Evolutionary conservation across 2,888 invertebrate species (phyloP), one percentile per base, ranked within the genome.

Genomic region (Scrobipalpa costella): DNA sequence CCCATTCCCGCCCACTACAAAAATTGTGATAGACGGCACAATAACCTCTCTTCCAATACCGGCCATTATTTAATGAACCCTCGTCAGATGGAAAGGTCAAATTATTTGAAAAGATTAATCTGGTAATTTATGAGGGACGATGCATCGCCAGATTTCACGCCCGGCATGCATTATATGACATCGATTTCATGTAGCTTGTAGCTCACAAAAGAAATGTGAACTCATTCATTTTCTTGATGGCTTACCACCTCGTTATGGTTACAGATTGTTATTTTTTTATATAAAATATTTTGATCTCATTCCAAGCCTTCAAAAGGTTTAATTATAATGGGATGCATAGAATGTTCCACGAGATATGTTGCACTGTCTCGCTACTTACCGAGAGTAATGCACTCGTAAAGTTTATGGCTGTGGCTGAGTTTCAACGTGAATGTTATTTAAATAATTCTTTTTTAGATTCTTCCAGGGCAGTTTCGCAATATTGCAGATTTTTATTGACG

Each of bases 81-180:
- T 90, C 88, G 90, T 90, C 90, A 88, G 82, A 87, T 87, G 88
- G 81, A 90, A 89, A 91, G 91, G 90, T 91, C 91, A 90, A 90
- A 91, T 90, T 90, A 88, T 90, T 90, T 90, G 85, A 88, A 88
- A 88, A 90, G 90, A 90, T 91, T 91, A 90, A 91, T 90, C 90
- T 88, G 81, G 80, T 89, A 85, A 90, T 86, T 87, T 88, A 90
- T 90, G 88, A 85, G 85, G 85, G 83, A 78, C 83, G 80, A 82
- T 81, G 81, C 79, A 83, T 80, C 78, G 75, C 78, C 84, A 84
- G 84, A 86, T 85, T 86, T 85, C 84, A 85, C 82, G 81, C 78
- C 74, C 83, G 85, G 84, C 79, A 78, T 79, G 75, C 79, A 75
- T 73, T 61, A 79, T 81, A 79, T 79, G 80, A 84, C 85, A 86